Evolutionary conservation across 2,113 vertebrate species (phyloP).

Genomic region (Clarias macrocephalus): DNA sequence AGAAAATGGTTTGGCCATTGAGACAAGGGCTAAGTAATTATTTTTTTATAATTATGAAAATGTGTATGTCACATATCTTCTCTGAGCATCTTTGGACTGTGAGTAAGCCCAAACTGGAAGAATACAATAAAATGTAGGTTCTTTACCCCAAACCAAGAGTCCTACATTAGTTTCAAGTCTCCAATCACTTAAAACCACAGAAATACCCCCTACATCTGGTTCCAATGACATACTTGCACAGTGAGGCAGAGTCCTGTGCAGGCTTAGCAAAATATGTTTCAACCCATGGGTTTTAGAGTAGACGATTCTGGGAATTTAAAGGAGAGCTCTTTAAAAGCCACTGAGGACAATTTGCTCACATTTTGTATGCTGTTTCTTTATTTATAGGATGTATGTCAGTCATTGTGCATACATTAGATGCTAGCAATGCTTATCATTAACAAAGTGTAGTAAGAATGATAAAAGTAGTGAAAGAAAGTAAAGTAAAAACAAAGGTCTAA

Average conservation of each 20-base stretch:
- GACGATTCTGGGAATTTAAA: background rate
- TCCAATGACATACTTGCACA: slow-evolving; percentile 32
- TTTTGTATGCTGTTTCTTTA: slow-evolving; percentile 6
- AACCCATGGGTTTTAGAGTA: background rate
- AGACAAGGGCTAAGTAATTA: too few species aligned
- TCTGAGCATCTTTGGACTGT: background rate
- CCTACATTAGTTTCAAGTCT: background rate
- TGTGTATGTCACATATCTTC: background rate
- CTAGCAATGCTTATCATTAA: background rate
- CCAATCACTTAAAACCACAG: background rate
- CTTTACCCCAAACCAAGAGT: background rate
- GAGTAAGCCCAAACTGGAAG: background rate
- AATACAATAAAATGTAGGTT: background rate
- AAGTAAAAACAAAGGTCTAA: background rate
- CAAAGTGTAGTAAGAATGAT: background rate
- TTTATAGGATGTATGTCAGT: slow-evolving; percentile 33
- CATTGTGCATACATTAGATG: background rate
- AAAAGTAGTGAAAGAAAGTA: background rate
- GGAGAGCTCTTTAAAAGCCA: background rate
- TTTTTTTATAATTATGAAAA: background rate
- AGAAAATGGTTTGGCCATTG: background rate
- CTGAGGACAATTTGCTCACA: background rate
- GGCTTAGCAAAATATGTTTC: slow-evolving; percentile 3
- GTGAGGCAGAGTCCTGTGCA: slow-evolving; percentile 23
- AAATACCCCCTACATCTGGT: slow-evolving; percentile 20